Evolutionary conservation across 35 echinoderm and acorn worm genomes (phyloP).

Genomic region (Ophiothrix spiculata): DNA sequence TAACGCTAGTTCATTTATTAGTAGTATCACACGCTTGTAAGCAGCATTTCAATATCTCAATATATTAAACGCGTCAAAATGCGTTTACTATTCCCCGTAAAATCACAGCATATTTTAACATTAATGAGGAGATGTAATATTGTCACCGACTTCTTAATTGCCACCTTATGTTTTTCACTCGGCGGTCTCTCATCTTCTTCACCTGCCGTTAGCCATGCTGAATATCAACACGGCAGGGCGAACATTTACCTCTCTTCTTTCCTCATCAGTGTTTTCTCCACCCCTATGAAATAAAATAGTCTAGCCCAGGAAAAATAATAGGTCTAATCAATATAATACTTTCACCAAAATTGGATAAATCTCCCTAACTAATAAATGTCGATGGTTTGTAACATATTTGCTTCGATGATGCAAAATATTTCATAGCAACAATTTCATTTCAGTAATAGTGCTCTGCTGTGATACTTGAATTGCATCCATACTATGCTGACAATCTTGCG

Average conservation of each 20-base stretch:
- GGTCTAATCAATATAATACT: not conserved
- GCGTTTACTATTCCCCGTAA: not conserved
- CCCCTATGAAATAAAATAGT: not conserved
- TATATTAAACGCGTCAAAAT: slow-evolving; percentile 8
- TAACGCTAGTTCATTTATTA: slow-evolving; percentile 3
- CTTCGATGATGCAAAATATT: too few species aligned
- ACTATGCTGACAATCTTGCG: too few species aligned
- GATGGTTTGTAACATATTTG: too few species aligned
- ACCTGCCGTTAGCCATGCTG: not conserved
- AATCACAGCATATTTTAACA: slow-evolving; percentile 13
- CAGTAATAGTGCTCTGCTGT: too few species aligned
- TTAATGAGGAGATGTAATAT: slow-evolving; percentile 7
- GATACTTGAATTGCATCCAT: too few species aligned
- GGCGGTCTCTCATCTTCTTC: not conserved
- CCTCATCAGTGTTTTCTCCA: not conserved
- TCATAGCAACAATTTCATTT: too few species aligned
- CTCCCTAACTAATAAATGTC: too few species aligned
- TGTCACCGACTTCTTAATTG: not conserved
- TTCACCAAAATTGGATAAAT: not conserved
- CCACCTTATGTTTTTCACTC: not conserved
- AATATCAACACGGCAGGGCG: not conserved
- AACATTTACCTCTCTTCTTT: not conserved
- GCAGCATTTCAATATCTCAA: slow-evolving; percentile 10
- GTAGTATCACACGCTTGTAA: not conserved
- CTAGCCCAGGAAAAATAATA: not conserved